Evolutionary conservation across 1,140 invertebrate genomes (phyloP).

Genomic region (Habropoda laboriosa): DNA sequence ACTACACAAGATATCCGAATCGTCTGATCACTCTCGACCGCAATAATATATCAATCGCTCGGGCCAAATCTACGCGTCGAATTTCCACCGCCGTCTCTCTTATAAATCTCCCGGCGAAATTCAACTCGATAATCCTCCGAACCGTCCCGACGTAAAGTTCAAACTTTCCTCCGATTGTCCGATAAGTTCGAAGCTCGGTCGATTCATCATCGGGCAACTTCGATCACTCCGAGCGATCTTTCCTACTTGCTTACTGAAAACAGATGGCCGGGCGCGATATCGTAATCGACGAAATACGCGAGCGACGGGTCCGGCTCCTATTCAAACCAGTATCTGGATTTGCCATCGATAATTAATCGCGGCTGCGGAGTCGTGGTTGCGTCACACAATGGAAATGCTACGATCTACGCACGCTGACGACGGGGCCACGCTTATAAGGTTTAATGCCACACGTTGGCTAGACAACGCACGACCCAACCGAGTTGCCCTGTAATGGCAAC

Average conservation of each 20-base stretch:
- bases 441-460: constrained; percentile 50
- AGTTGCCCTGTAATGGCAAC: constrained; percentile 42
- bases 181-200: background rate
- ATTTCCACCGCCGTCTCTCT: background rate
- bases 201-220: constrained; percentile 36
- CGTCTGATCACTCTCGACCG: background rate
- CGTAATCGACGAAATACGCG: constrained; percentile 34
- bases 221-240: constrained; percentile 11
- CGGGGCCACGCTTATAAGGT: constrained; percentile 53
- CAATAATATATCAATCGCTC: background rate
- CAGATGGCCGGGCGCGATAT: background rate
- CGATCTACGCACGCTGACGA: constrained; percentile 43
- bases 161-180: constrained; percentile 6
- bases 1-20: background rate
- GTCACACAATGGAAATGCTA: constrained; percentile 54
- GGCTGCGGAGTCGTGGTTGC: constrained; percentile 31
- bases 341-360: constrained; percentile 47
- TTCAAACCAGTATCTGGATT: constrained; percentile 38
- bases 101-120: constrained; percentile 1
- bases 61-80: background rate
- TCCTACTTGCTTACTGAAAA: background rate
- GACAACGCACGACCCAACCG: constrained; percentile 50
- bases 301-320: background rate
- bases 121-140: background rate
- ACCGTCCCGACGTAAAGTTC: background rate